Conservation (phyloP, 2,888 invertebrate genomes). For the Pemphredon lugubris region DNA sequence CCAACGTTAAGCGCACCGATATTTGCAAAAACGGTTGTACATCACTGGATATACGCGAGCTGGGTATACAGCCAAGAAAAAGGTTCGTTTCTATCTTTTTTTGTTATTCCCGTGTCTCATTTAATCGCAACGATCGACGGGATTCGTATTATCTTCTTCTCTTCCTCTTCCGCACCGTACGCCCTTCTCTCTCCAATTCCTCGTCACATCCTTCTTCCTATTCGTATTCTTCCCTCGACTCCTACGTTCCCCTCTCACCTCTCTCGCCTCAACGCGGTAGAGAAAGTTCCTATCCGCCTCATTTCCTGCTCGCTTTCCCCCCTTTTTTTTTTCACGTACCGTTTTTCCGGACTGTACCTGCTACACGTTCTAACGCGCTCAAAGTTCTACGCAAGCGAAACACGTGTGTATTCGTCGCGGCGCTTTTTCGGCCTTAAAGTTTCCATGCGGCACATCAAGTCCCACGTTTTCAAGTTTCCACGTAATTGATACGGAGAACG, state of each 20-base stretch:
- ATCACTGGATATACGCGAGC: conserved; percentile 45
- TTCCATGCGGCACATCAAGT: too few species aligned
- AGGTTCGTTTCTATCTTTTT: conserved; percentile 48
- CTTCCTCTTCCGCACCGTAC: background rate
- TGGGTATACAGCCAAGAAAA: conserved; percentile 66
- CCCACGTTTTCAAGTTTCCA: background rate
- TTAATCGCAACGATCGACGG: too few species aligned
- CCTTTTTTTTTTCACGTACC: conserved; percentile 39
- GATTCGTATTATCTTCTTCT: background rate
- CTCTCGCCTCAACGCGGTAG: background rate
- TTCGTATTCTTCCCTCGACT: background rate
- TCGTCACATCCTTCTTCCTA: conserved; percentile 9
- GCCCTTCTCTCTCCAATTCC: conserved; percentile 1
- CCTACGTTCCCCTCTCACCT: background rate
- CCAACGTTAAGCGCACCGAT: too few species aligned
- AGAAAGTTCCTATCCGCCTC: too few species aligned
- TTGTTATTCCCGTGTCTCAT: conserved; percentile 6
- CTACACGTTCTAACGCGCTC: conserved; percentile 25
- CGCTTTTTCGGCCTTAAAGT: conserved; percentile 53
- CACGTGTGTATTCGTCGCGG: conserved; percentile 34
- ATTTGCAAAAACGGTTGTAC: too few species aligned
- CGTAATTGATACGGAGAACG: background rate
- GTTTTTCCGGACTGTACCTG: conserved; percentile 60
- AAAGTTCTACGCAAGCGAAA: conserved; percentile 53
- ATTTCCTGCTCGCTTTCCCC: background rate